Base-by-base conservation (phyloP, 1,140 invertebrate species). In the Drosophila melanica region DNA sequence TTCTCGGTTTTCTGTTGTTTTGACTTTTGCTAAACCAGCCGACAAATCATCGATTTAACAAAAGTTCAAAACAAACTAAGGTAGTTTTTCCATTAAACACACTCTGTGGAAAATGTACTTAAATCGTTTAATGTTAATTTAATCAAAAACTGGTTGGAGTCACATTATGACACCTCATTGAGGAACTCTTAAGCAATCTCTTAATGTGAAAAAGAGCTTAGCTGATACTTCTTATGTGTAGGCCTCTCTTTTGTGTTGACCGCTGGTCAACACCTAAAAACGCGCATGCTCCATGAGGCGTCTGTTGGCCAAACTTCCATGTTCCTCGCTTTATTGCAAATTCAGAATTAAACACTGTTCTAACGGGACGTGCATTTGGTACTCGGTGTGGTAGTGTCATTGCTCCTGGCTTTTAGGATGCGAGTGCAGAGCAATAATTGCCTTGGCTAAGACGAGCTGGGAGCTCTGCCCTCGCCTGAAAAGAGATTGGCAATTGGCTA, bases 221-320 rank as follows among this genome's bases (percentile, higher is more conserved):
- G 6, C 2, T 27, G 3, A 27, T 2, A 27, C 3, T 27, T 27
- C 3, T 27, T 27, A 27, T 0, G 4, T 27, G 27, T 30, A 23
- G 12, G 20, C 5, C 41, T 58, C 41, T 58, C 11, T 33, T n/a
- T 12, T 6, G 47, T 10, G 37, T 1, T 58, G 55, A 58, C 55
- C 55, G 45, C n/a, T 3, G 55, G 55, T 58, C 55, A 44, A 45
- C 20, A 12, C 1, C 6, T 41, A 14, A 12, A 58, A 58, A 11
- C 42, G 55, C 55, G 55, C 55, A 58, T 45, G 55, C 55, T 58
- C 39, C 2, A 45, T 58, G 18, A 27, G 27, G 27, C 23, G 23
- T 27, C 23, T 14, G 23, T 14, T 57, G 10, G 23, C 10, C 44
- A n/a, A 16, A 8, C 5, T n/a, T 14, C 11, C n/a, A 4, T n/a